phyloP scores from a whole-genome alignment of 2,888 invertebrate genomes.

The Agrotis exclamationis region DNA sequence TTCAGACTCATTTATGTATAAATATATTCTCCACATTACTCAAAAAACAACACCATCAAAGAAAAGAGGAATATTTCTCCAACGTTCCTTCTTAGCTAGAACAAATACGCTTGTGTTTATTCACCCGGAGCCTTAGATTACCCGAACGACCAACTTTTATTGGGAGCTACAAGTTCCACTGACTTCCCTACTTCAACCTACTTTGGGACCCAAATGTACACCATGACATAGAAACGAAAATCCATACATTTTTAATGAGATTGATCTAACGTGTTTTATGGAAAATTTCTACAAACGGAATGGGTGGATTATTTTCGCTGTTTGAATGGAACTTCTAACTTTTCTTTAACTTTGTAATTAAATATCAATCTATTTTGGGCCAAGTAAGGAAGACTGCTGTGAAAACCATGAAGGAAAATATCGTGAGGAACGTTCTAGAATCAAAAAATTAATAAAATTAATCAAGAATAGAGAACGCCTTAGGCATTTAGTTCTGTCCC shows the following conservation, averaged over 20 bases:
- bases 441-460: no score
- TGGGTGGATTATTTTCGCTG: slow-evolving; percentile 16
- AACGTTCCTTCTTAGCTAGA: slow-evolving; percentile 18
- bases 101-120: slow-evolving; percentile 54
- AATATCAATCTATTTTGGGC: no score
- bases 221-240: slow-evolving; percentile 68
- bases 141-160: slow-evolving; percentile 59
- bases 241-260: slow-evolving; percentile 74
- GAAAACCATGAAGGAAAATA: no score
- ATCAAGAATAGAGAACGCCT: no score
- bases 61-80: slow-evolving; percentile 15
- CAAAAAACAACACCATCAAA: slow-evolving; percentile 12
- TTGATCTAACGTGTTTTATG: slow-evolving; percentile 58
- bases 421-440: no score
- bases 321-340: no score
- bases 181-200: slow-evolving; percentile 52
- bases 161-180: slow-evolving; percentile 50
- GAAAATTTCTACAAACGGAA: slow-evolving; percentile 51
- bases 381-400: no score
- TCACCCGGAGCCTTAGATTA: slow-evolving; percentile 52
- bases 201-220: slow-evolving; percentile 54
- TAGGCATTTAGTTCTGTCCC: no score
- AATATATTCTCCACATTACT: slow-evolving; percentile 12
- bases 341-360: slow-evolving; percentile 5
- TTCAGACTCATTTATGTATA: slow-evolving; percentile 12